A percentile compares a stretch with the other conserved stretches of the same genome.
These are phyloP conservation scores for Biston stratarius DNA, from an alignment of 2,888 invertebrate species.

Conservation along the genomic window DNA sequence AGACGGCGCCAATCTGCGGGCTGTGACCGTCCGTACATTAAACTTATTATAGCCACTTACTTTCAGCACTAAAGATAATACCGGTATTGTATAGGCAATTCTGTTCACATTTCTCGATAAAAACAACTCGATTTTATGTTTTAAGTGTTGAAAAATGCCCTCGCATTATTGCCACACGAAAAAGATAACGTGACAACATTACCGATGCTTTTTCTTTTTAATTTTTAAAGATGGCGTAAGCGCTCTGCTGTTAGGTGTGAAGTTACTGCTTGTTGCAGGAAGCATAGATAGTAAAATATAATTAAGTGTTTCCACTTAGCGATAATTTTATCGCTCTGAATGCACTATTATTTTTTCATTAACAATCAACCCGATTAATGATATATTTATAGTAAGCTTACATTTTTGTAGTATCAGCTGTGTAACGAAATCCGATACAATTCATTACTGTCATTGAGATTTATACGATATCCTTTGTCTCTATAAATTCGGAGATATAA, in stretches of 20 bases:
- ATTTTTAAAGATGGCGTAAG: conserved; percentile 64
- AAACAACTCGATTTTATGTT: conserved; percentile 76
- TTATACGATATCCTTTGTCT: conserved; percentile 37
- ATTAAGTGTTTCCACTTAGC: conserved; percentile 60
- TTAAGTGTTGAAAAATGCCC: conserved; percentile 74
- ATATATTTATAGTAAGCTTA: conserved; percentile 38
- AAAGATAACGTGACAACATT: conserved; percentile 68
- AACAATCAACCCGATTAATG: conserved; percentile 44
- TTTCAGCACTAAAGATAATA: conserved; percentile 77
- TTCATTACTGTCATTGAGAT: conserved; percentile 39
- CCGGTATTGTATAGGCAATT: conserved; percentile 77
- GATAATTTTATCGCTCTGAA: conserved; percentile 57
- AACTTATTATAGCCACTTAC: conserved; percentile 81
- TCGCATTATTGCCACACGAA: conserved; percentile 63
- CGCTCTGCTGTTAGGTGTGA: conserved; percentile 54
- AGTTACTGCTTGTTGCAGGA: conserved; percentile 59
- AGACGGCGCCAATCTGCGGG: conserved; percentile 68
- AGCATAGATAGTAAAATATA: conserved; percentile 67
- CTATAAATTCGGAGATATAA: conserved; percentile 28
- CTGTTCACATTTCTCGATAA: conserved; percentile 78
- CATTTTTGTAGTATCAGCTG: conserved; percentile 26
- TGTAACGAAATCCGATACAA: conserved; percentile 30
- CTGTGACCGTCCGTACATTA: conserved; percentile 66
- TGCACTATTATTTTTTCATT: conserved; percentile 56
- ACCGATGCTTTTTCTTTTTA: conserved; percentile 55